Evolutionary conservation across 2,797 vertebrate species (phyloP), one percentile per base, ranked within the genome.

Genomic region (Pelodytes ibericus): DNA sequence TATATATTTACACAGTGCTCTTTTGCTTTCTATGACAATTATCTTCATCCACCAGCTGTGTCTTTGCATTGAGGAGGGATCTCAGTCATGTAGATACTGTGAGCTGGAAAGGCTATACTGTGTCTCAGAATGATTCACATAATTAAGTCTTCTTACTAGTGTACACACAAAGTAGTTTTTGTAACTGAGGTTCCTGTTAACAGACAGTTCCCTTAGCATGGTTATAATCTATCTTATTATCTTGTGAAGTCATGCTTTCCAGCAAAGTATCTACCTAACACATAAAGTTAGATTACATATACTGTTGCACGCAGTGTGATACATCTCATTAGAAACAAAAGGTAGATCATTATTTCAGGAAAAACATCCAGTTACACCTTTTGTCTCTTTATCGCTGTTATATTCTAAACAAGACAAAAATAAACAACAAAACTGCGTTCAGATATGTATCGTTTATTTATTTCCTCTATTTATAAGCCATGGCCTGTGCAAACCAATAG

Each of bases 291-390:
- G 26, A 31, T 36, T 31, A 39, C 51, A 24, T n/a, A 22, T 39
- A 33, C 60, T 62, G 65, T n/a, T 67, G 27, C 15, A 67, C 71
- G 20, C 18, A 18, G 18, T 31, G 56, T 41, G 53, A 67, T 68
- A 68, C 36, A 60, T 75, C 36, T 57, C 56, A 64, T 73, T 73
- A 57, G 58, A 68, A 25, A 47, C 63, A 60, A 67, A 75, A 47
- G 22, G 7, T 58, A 60, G 22, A 18, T 53, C 20, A 66, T 66
- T 58, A 74, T 66, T 41, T 27, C 47, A 65, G 53, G 16, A 16
- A 60, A 16, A 68, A 67, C 72, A 68, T 51, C 61, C 20, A 1
- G 53, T 60, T 59, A 30, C 49, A 74, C 20, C 33, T 41, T 20
- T 65, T 24, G 26, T 66, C 26, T 58, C 11, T 44, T 58, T 30